Evolutionary conservation across 2,797 vertebrate genomes (phyloP).

Genomic region (Danio kyathit): DNA sequence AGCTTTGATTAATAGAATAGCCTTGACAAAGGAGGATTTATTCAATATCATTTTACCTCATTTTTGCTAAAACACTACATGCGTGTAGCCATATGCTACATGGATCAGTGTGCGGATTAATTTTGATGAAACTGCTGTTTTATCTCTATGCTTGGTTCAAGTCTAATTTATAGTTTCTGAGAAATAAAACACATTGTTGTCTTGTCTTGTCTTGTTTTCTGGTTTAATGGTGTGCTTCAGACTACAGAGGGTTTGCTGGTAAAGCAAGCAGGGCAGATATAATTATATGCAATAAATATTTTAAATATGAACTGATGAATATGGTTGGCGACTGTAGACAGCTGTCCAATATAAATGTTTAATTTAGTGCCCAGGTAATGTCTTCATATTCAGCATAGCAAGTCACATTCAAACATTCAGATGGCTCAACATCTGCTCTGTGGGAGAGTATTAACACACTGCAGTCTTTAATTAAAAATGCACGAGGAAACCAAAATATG

Average conservation of each 20-base stretch:
- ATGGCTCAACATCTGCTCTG: slow-evolving; percentile 86
- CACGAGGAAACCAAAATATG: slow-evolving; percentile 31
- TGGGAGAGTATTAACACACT: slow-evolving; percentile 84
- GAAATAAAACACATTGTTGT: slow-evolving; percentile 1
- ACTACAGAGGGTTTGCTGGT: slow-evolving; percentile 1
- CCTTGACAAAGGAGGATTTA: slow-evolving; percentile 25
- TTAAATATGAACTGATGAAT: slow-evolving; percentile 41
- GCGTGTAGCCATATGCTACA: slow-evolving; percentile 20
- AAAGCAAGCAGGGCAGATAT: slow-evolving; percentile 34
- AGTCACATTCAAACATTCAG: slow-evolving; percentile 86
- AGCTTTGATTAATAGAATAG: slow-evolving; percentile 35
- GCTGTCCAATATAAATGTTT: slow-evolving; percentile 87
- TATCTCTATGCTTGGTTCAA: not conserved
- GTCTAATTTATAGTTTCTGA: slow-evolving; percentile 1
- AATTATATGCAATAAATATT: slow-evolving; percentile 56
- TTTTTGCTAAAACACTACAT: slow-evolving; percentile 28
- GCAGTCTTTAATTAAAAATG: slow-evolving; percentile 68
- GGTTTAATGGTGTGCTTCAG: not conserved
- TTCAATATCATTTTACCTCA: slow-evolving; percentile 50
- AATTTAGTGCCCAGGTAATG: slow-evolving; percentile 84
- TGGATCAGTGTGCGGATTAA: slow-evolving; percentile 14
- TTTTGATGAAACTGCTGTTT: slow-evolving; percentile 2
- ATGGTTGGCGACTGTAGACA: slow-evolving; percentile 73
- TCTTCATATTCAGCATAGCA: slow-evolving; percentile 81
- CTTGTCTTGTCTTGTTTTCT: not conserved